These are phyloP conservation scores for Mirza zaza DNA, from an alignment of 2,113 vertebrate species.

Conservation along the genomic window DNA sequence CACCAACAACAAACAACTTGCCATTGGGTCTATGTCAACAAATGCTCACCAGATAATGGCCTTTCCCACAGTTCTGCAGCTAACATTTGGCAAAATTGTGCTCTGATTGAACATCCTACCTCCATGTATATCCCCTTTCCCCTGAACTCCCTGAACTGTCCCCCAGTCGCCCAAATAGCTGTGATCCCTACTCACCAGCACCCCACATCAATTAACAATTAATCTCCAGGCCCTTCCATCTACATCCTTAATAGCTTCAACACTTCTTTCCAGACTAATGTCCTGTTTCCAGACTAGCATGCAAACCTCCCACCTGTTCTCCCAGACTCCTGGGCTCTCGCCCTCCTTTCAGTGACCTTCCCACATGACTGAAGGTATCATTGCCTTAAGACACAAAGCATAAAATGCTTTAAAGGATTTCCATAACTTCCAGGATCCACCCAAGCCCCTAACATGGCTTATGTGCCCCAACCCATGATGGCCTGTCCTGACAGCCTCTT, in stretches of 20 bases:
- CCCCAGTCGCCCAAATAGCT: neutral
- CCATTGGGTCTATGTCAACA: neutral
- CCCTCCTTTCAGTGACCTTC: neutral
- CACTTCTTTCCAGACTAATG: neutral
- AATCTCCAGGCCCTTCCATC: neutral
- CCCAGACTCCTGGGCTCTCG: neutral
- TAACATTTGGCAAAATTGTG: neutral
- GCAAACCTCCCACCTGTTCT: neutral
- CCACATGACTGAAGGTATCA: neutral
- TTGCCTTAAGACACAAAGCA: neutral
- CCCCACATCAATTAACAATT: neutral
- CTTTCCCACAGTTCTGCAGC: neutral
- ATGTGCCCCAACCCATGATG: neutral
- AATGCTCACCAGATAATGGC: neutral
- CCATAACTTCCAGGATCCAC: neutral
- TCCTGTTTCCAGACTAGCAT: neutral
- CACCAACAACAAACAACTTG: neutral
- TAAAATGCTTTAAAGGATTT: neutral
- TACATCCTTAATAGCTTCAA: neutral
- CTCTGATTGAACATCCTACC: neutral
- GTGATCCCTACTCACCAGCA: neutral
- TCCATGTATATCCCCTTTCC: neutral
- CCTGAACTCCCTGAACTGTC: neutral
- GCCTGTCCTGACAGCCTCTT: neutral
- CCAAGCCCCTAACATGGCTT: neutral